A percentile compares a stretch with the other conserved stretches of the same genome.
These are phyloP conservation scores for Penaeus japonicus DNA, from an alignment of 1,140 invertebrate species.

Conservation along the genomic window DNA sequence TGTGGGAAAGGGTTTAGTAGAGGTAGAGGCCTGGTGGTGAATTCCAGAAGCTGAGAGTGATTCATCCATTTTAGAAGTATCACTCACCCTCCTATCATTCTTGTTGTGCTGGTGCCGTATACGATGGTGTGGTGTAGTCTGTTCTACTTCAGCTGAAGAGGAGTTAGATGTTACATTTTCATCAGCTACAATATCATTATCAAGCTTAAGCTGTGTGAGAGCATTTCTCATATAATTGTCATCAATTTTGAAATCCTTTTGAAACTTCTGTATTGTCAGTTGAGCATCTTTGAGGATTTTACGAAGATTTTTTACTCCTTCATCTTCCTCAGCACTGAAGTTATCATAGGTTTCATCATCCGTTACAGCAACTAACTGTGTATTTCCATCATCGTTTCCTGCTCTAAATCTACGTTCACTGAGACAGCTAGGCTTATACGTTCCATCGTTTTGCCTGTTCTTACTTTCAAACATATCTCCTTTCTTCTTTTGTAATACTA, in stretches of 20 bases:
- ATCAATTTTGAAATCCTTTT: slow-evolving; percentile 17
- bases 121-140: neutral
- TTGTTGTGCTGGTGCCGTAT: neutral
- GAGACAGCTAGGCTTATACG: neutral
- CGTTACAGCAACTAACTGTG: neutral
- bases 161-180: neutral
- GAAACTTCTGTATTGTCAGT: slow-evolving; percentile 13
- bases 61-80: too few species aligned
- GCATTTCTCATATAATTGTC: neutral
- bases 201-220: neutral
- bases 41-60: too few species aligned
- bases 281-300: slow-evolving; percentile 41
- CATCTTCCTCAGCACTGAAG: neutral
- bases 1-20: too few species aligned
- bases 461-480: neutral
- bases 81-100: neutral
- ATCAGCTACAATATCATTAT: neutral
- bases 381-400: neutral
- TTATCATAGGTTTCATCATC: neutral
- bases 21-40: too few species aligned
- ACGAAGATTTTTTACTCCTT: neutral
- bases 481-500: neutral
- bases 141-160: neutral
- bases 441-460: slow-evolving; percentile 27
- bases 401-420: neutral